Evolutionary conservation across 2,888 invertebrate species (phyloP).

Genomic region (Trichopoda pennipes): DNA sequence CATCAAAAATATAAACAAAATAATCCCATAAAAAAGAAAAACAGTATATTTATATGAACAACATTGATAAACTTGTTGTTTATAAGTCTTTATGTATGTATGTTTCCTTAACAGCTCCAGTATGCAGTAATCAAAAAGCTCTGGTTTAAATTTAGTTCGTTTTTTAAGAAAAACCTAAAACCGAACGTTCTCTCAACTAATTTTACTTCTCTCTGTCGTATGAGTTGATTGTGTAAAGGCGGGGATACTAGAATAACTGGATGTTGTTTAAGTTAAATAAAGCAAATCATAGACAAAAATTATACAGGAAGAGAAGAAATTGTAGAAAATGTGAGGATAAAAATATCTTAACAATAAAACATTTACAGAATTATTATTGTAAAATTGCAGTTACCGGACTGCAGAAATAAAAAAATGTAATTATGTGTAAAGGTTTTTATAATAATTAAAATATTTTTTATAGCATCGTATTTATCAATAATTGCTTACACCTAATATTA

Average conservation of each 20-base stretch:
- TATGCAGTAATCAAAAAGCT: conserved; percentile 6
- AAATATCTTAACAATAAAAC: conserved; percentile 17
- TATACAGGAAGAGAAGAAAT: conserved; percentile 50
- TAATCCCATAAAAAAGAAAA: conserved; percentile 7
- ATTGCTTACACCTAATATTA: too few species aligned
- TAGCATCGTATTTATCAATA: too few species aligned
- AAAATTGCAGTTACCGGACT: conserved; percentile 1
- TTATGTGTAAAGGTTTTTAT: too few species aligned
- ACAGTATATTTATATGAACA: not conserved
- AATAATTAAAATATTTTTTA: too few species aligned
- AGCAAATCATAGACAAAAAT: conserved; percentile 52
- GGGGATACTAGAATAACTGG: conserved; percentile 5
- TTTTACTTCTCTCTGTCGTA: conserved; percentile 6
- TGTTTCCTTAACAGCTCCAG: not conserved
- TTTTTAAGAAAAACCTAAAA: conserved; percentile 1
- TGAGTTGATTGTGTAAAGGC: conserved; percentile 2
- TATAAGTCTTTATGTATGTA: not conserved
- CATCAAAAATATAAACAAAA: conserved; percentile 30
- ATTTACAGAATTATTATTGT: not conserved
- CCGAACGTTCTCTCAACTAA: not conserved
- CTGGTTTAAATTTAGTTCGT: conserved; percentile 23
- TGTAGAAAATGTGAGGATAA: conserved; percentile 43
- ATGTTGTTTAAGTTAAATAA: conserved; percentile 30
- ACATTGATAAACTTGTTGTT: conserved; percentile 25
- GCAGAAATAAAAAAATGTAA: not conserved